Conservation (phyloP, 2,113 vertebrate genomes). For the Cephalopterus ornatus region DNA sequence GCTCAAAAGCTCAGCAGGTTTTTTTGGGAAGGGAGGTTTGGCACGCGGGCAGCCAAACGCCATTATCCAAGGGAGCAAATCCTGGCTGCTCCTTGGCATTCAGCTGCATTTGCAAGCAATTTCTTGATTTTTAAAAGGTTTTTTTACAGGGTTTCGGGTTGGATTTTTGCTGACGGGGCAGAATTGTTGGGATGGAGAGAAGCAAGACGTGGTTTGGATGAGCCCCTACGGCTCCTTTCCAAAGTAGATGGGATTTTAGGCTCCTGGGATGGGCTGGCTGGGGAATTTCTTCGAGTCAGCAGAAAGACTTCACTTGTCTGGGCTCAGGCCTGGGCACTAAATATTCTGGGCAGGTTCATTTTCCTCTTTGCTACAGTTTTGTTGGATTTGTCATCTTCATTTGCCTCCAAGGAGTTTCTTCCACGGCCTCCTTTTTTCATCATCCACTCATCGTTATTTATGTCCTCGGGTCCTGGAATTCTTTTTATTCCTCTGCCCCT, state of each 20-base stretch:
- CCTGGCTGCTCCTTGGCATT: background rate
- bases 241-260: background rate
- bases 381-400: background rate
- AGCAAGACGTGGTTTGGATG: background rate
- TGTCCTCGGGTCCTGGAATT: background rate
- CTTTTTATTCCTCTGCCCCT: background rate
- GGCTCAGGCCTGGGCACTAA: background rate
- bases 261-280: no score
- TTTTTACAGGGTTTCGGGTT: background rate
- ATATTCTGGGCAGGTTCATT: background rate
- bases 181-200: background rate
- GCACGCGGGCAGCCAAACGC: background rate
- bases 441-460: background rate
- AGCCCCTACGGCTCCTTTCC: no score
- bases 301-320: background rate
- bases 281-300: background rate
- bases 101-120: background rate
- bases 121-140: no score
- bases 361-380: background rate
- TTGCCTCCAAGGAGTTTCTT: background rate
- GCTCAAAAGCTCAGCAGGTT: background rate
- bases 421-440: background rate
- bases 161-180: background rate
- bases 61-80: background rate
- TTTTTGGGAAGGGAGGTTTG: background rate